Conservation (phyloP, 2,888 invertebrate species). For the Sphaerophoria rueppellii region DNA sequence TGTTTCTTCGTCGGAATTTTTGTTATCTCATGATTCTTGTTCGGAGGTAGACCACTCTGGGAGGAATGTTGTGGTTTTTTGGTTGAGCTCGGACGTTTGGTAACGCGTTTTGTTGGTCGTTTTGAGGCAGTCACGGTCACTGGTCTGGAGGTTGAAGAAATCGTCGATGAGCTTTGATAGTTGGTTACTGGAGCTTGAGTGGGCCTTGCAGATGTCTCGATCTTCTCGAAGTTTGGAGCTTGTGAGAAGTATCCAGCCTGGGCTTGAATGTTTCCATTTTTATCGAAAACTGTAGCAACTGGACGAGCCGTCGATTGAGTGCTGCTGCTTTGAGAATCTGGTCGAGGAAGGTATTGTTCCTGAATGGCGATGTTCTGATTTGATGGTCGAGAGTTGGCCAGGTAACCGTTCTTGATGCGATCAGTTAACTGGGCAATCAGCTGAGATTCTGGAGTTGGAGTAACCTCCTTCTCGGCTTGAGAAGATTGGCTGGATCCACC, state of each 20-base stretch:
- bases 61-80: conserved; percentile 77
- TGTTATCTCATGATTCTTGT: conserved; percentile 46
- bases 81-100: conserved; percentile 70
- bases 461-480: conserved; percentile 45
- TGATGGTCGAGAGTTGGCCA: conserved; percentile 37
- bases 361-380: conserved; percentile 22
- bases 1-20: conserved; percentile 74
- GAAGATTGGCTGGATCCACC: conserved; percentile 40
- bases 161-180: conserved; percentile 49
- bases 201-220: conserved; percentile 34
- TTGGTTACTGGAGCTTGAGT: conserved; percentile 57
- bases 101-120: conserved; percentile 73
- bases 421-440: conserved; percentile 63
- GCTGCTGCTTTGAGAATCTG: conserved; percentile 47
- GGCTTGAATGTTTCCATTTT: conserved; percentile 50
- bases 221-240: conserved; percentile 49
- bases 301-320: conserved; percentile 30
- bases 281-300: conserved; percentile 32
- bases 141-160: conserved; percentile 73
- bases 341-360: conserved; percentile 47
- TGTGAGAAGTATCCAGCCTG: conserved; percentile 58
- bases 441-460: conserved; percentile 58
- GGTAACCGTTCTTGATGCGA: conserved; percentile 49
- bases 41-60: conserved; percentile 80
- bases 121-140: conserved; percentile 74